Evolutionary conservation across 1,140 invertebrate genomes (phyloP), one percentile per base, ranked within the genome.

Genomic region (Drosophila setifemur): DNA sequence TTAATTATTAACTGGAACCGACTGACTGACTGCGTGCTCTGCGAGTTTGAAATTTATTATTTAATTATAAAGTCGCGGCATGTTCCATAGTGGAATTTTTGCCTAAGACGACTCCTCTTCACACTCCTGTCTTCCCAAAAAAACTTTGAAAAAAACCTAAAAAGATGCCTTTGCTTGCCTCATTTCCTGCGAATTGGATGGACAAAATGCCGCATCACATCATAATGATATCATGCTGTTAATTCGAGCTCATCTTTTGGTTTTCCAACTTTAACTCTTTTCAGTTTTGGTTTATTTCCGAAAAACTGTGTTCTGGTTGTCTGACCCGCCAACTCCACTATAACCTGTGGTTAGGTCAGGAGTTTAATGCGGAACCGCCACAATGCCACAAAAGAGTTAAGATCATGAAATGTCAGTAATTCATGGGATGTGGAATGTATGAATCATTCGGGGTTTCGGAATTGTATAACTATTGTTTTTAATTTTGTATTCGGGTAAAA

Each of bases 141-240:
- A 21, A 40, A 33, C 16, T 21, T 43, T n/a, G n/a, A n/a, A n/a
- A n/a, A n/a, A n/a, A n/a, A n/a, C n/a, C n/a, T n/a, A n/a, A n/a
- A n/a, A n/a, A n/a, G n/a, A n/a, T n/a, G 16, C 21, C 43, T 47
- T 12, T n/a, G 25, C 14, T 76, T 77, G 73, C 42, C 45, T 83
- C 61, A 83, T 83, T 83, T 83, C 79, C 78, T 83, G 78, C 73
- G 73, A 83, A 85, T 67, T 44, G 73, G 78, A 83, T 50, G 73
- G 69, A 73, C 78, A 69, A n/a, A 31, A 57, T 18, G 48, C 23
- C 18, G 7, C 33, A 14, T 28, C n/a, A 42, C 16, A 66, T 26
- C 47, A 52, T 53, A 73, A 82, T 82, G 78, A 82, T 73, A 83
- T 82, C 78, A 82, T 73, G 73, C 73, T 64, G 49, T 45, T 45